Conservation (phyloP, 2,113 vertebrate species). For the Pachypanchax playfairii region DNA sequence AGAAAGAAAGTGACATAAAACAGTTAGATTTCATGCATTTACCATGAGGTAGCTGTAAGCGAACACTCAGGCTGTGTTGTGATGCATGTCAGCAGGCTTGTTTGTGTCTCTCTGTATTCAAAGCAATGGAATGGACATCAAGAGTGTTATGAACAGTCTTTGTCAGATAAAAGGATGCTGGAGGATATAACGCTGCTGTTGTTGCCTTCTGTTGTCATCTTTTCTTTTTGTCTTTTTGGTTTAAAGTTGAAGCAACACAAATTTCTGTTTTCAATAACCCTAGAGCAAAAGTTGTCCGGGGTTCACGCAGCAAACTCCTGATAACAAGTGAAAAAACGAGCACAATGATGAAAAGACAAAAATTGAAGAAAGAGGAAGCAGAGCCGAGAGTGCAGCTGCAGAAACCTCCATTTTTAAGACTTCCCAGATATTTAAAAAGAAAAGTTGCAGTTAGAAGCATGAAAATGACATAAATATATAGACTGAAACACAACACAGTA, state of each 20-base stretch:
- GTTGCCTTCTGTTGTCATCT: not conserved
- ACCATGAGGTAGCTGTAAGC: constrained; percentile 30
- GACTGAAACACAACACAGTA: not conserved
- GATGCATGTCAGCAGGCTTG: constrained; percentile 6
- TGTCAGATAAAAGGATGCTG: constrained; percentile 39
- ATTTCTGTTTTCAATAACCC: constrained; percentile 36
- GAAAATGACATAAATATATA: not conserved
- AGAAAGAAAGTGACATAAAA: constrained; percentile 26
- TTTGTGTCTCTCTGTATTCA: constrained; percentile 16
- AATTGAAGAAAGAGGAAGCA: constrained; percentile 5
- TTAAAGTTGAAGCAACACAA: constrained; percentile 8
- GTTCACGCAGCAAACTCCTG: constrained; percentile 41
- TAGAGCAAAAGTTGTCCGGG: constrained; percentile 35
- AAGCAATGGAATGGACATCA: constrained; percentile 27
- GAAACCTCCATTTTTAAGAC: not conserved
- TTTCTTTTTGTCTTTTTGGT: not conserved
- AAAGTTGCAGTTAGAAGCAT: too few species aligned
- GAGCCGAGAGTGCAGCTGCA: constrained; percentile 1
- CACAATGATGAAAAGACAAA: constrained; percentile 13
- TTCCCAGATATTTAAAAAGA: too few species aligned
- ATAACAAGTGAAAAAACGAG: constrained; percentile 41
- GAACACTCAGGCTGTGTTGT: constrained; percentile 14
- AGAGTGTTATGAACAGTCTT: constrained; percentile 19
- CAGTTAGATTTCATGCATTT: constrained; percentile 40
- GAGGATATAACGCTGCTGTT: constrained; percentile 24